Evolutionary conservation across 2,113 vertebrate genomes (phyloP).

Genomic region (Vidua chalybeata): DNA sequence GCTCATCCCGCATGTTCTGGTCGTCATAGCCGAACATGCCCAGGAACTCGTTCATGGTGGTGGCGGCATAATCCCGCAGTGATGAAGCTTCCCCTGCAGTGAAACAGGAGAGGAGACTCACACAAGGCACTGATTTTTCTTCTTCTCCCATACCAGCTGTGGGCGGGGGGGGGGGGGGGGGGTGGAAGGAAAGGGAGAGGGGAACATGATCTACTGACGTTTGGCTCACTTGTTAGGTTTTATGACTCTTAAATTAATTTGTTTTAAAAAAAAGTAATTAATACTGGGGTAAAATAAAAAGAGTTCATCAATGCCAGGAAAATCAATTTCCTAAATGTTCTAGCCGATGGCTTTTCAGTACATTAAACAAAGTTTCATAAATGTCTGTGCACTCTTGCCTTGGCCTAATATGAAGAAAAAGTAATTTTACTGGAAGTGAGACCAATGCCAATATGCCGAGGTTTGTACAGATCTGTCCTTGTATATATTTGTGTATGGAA

Average conservation of each 20-base stretch:
- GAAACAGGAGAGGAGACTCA: conserved; percentile 10
- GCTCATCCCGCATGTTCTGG: conserved; percentile 93
- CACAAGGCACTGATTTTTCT: background rate
- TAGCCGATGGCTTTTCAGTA: conserved; percentile 89
- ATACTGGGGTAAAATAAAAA: conserved; percentile 87
- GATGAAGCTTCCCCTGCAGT: conserved; percentile 87
- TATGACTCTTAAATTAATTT: conserved; percentile 90
- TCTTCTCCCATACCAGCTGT: background rate
- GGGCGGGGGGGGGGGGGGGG: background rate
- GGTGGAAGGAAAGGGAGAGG: conserved; percentile 56
- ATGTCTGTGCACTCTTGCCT: conserved; percentile 80
- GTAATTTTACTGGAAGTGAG: conserved; percentile 81
- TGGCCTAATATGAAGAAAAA: conserved; percentile 82
- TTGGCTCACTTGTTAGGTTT: conserved; percentile 86
- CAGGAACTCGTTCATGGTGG: conserved; percentile 97
- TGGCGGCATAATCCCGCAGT: conserved; percentile 93
- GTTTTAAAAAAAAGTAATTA: conserved; percentile 86
- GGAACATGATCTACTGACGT: conserved; percentile 79
- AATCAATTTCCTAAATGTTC: conserved; percentile 92
- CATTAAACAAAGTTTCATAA: conserved; percentile 93
- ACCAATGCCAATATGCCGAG: conserved; percentile 52
- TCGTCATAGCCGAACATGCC: conserved; percentile 98
- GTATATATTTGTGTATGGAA: background rate
- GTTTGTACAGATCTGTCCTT: conserved; percentile 18
- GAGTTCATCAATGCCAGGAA: conserved; percentile 90